Percentiles rank a stretch among this genome's conserved stretches.
These are phyloP conservation scores for Gadopsis bispinosus DNA, from an alignment of 2,797 vertebrate genomes.

Conservation along the genomic window DNA sequence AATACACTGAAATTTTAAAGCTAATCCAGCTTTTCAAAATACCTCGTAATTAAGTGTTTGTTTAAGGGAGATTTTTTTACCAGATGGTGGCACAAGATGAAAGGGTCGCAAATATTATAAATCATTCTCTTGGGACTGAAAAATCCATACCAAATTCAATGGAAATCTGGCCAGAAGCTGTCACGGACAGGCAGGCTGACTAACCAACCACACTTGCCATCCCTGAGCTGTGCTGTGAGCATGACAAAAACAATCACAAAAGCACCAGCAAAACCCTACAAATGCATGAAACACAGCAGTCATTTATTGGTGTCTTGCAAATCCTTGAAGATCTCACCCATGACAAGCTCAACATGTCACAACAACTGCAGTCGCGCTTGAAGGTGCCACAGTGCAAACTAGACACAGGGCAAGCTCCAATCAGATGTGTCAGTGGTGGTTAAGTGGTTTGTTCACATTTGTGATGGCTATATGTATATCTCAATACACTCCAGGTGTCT, in stretches of 20 bases:
- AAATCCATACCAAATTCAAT: constrained; percentile 56
- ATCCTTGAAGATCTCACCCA: constrained; percentile 63
- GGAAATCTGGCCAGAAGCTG: constrained; percentile 37
- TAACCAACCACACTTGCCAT: constrained; percentile 33
- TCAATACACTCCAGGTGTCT: background rate
- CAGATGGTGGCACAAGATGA: constrained; percentile 37
- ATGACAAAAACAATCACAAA: constrained; percentile 48
- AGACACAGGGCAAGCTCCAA: constrained; percentile 40
- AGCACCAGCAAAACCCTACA: constrained; percentile 33
- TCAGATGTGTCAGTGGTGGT: constrained; percentile 56
- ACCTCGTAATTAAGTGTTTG: constrained; percentile 18
- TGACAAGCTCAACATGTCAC: constrained; percentile 42
- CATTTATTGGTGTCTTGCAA: constrained; percentile 55
- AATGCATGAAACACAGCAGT: constrained; percentile 51
- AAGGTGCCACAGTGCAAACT: constrained; percentile 68
- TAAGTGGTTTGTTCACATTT: constrained; percentile 33
- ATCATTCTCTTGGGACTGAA: constrained; percentile 32
- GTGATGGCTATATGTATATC: constrained; percentile 2
- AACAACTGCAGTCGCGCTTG: constrained; percentile 45
- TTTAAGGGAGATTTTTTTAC: constrained; percentile 21
- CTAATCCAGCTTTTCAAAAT: background rate
- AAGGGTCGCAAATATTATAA: constrained; percentile 42
- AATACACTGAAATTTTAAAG: background rate
- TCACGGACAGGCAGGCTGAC: constrained; percentile 34
- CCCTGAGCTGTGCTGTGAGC: constrained; percentile 24